phyloP scores from a whole-genome alignment of 2,888 invertebrate genomes.

The Lysandra coridon region DNA sequence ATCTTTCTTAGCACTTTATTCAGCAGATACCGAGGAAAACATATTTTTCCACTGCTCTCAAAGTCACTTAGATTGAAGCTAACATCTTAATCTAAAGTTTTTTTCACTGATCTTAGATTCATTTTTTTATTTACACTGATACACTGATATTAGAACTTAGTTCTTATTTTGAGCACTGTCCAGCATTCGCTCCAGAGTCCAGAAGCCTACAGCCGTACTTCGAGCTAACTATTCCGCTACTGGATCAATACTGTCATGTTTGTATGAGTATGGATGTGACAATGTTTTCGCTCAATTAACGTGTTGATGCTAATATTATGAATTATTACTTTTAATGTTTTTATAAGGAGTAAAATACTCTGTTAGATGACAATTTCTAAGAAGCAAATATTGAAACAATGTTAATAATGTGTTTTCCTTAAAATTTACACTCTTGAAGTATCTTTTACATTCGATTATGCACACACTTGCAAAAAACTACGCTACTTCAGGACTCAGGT shows the following conservation, averaged over 20 bases:
- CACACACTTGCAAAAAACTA: not conserved
- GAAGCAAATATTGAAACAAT: not conserved
- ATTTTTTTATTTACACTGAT: not conserved
- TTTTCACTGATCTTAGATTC: not conserved
- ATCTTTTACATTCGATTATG: not conserved
- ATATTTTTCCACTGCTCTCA: not conserved
- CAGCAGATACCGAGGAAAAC: not conserved
- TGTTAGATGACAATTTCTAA: not conserved
- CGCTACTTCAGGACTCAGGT: not conserved
- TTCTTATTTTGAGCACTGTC: not conserved
- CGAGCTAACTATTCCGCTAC: not conserved
- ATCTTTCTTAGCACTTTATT: not conserved
- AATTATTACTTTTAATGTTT: slow-evolving; percentile 3
- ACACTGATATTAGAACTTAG: no score
- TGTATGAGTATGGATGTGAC: slow-evolving; percentile 25
- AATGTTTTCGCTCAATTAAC: slow-evolving; percentile 21
- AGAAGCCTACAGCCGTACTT: not conserved
- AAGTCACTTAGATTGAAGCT: not conserved
- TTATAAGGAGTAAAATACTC: not conserved
- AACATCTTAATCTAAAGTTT: not conserved
- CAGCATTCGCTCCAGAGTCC: not conserved
- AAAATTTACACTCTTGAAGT: not conserved
- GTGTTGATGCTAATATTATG: not conserved
- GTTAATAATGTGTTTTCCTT: not conserved
- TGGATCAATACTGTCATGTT: not conserved